Percentiles rank a stretch among this genome's conserved stretches.
These are phyloP conservation scores for Rhopalosiphum nymphaeae DNA, from an alignment of 2,888 invertebrate genomes.

Conservation along the genomic window DNA sequence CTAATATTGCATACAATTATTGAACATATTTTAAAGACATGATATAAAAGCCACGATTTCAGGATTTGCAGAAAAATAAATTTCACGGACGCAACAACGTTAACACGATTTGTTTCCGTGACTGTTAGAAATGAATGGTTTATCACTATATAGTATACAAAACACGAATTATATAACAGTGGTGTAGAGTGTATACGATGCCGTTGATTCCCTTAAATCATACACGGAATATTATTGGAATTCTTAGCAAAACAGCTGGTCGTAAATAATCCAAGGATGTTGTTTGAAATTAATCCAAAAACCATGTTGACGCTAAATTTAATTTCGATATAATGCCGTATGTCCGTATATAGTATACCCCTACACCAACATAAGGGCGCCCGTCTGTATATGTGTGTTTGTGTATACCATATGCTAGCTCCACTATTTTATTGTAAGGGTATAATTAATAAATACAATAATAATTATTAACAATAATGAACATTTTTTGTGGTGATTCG, in stretches of 20 bases:
- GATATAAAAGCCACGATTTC: not conserved
- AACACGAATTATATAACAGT: not conserved
- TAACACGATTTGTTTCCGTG: not conserved
- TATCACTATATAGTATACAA: not conserved
- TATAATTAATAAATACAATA: not conserved
- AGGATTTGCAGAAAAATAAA: not conserved
- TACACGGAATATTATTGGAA: not conserved
- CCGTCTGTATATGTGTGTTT: not conserved
- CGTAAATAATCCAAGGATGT: not conserved
- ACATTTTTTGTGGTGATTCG: not conserved
- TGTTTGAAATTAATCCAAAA: conserved; percentile 24
- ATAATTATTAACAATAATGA: not conserved
- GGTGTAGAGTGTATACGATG: not conserved
- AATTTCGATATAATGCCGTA: not conserved
- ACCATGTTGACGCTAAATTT: conserved; percentile 3
- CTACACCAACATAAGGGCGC: not conserved
- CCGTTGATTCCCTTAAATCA: not conserved
- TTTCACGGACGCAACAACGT: not conserved
- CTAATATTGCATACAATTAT: not conserved
- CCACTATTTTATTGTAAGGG: not conserved
- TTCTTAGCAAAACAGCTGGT: not conserved
- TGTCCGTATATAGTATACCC: not conserved
- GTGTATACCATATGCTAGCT: not conserved
- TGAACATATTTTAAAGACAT: not conserved
- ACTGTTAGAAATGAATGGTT: not conserved